Base-by-base conservation (phyloP, 2,888 invertebrate species). In the Sinhomidia bicolor region DNA sequence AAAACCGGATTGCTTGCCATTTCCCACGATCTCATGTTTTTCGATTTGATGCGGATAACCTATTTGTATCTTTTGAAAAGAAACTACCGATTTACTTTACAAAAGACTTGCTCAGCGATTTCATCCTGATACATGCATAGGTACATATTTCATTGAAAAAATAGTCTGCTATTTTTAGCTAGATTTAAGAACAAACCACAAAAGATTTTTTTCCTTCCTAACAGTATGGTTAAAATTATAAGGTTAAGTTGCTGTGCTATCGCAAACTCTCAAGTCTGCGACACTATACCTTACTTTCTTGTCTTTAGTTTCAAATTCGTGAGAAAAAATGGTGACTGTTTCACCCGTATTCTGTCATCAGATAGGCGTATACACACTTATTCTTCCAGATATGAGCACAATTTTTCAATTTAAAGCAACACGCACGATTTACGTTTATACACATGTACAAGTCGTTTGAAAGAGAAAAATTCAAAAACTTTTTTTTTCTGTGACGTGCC, bases 341-440 rank as follows among this genome's bases (percentile, higher is more conserved):
- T 65, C n/a, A n/a, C 62, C 14, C n/a, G n/a, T 32, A 68, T 68
- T 68, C 36, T 68, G 68, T 74, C 74, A 74, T 51, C 47, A 47
- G 44, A 47, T 74, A 74, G 44, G 74, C 74, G 74, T 74, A 26
- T 26, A 74, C 26, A 14, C 47, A 74, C 47, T 74, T 68, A 68
- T 68, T 20, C 17, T 68, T 36, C 68, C 32, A 68, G 68, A 68
- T 68, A 68, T 17, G 36, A 68, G 10, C 36, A 7, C 36, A 68
- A 36, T 68, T 68, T 68, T 36, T 79, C 57, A 57, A 57, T 79
- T 79, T 54, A 10, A 79, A 57, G 17, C 29, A 32, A 17, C 57
- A 57, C 57, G 79, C 79, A 79, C 79, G 60, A 79, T 79, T 79
- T 79, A 36, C 79, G 6, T n/a, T 47, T 4, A 23, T n/a, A 7